Evolutionary conservation across 2,888 invertebrate species (phyloP), one percentile per base, ranked within the genome.

Genomic region (Athalia rosae): DNA sequence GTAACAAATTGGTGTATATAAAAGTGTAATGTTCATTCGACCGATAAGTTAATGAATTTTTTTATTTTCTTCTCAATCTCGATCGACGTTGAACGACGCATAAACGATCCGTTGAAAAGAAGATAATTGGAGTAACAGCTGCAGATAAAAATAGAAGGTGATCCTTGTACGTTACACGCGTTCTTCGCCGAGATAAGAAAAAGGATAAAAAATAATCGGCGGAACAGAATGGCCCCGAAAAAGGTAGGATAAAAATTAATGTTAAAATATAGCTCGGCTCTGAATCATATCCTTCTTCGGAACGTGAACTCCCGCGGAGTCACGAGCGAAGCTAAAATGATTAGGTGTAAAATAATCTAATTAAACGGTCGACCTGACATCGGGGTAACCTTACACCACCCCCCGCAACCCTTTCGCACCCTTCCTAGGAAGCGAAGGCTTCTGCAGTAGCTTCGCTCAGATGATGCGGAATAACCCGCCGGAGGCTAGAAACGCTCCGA

Each of bases 291-390:
- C 58, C 50, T 7, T 4, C 13, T 28, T 9, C 6, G n/a, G 28
- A 67, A 67, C 53, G 50, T n/a, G 4, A 11, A 28, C 28, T 28
- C 28, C 28, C 28, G 28, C 28, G 2, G 28, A 28, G 28, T 28
- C 28, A 28, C 28, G 28, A 28, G 28, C 50, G 11, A 11, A 11
- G 50, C 50, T 50, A 50, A 50, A 50, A 45, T 69, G 43, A 69
- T 69, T 58, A 69, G 58, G 56, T 69, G 28, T 8, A 9, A 56
- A 69, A 69, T 69, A 58, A 69, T 69, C 58, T 56, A 69, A 58
- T 69, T 56, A 69, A 69, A n/a, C 58, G 69, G 50, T 56, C 56
- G 69, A 69, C 69, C n/a, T 58, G 15, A 43, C 58, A 58, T 69
- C 13, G 56, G 9, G 69, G 13, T 56, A 11, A 58, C 9, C 13